Evolutionary conservation across 2,797 vertebrate genomes (phyloP).

Genomic region (Nannoperca australis): DNA sequence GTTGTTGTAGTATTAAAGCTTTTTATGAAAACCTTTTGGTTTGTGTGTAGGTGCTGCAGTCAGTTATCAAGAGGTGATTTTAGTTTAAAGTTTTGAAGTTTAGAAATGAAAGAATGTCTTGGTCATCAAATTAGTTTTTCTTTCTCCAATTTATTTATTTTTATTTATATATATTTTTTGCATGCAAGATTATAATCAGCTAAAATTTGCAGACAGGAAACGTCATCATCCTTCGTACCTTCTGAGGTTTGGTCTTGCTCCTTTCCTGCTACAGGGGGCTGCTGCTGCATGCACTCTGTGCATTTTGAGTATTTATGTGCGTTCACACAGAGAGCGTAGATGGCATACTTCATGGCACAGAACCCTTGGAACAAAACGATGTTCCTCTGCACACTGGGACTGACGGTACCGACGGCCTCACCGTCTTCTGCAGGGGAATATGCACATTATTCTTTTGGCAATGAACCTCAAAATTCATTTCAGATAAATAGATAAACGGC

Average conservation of each 20-base stretch:
- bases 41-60: background rate
- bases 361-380: conserved; percentile 91
- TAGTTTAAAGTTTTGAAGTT: background rate
- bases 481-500: background rate
- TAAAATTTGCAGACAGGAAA: conserved; percentile 17
- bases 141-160: no score
- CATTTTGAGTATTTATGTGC: conserved; percentile 86
- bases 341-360: conserved; percentile 96
- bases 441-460: background rate
- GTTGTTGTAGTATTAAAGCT: background rate
- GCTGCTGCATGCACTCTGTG: conserved; percentile 57
- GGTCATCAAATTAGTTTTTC: background rate
- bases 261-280: conserved; percentile 57
- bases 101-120: background rate
- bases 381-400: conserved; percentile 84
- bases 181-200: background rate
- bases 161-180: background rate
- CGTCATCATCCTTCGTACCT: conserved; percentile 61
- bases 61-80: background rate
- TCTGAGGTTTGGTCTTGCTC: conserved; percentile 63
- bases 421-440: conserved; percentile 66
- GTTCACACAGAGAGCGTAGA: conserved; percentile 94
- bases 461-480: background rate
- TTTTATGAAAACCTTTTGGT: background rate
- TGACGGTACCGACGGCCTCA: conserved; percentile 55